Percentiles rank a stretch among this genome's conserved stretches.
Conservation (phyloP, 2,797 vertebrate genomes). For the Urocyon cinereoargenteus region DNA sequence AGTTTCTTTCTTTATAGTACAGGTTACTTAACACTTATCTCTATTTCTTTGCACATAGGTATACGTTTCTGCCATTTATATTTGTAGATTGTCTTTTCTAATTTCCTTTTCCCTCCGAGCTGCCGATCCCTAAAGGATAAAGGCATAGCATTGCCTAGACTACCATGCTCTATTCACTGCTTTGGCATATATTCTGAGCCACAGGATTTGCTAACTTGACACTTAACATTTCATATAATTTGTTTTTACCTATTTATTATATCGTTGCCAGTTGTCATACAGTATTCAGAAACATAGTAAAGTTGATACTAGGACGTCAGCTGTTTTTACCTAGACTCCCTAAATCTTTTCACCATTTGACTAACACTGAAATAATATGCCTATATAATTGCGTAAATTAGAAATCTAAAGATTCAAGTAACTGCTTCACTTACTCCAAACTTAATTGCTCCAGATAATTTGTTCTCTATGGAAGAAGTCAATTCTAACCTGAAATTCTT, state of each 20-base stretch:
- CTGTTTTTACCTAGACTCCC: slow-evolving; percentile 38
- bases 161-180: background rate
- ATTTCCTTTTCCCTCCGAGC: background rate
- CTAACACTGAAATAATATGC: slow-evolving; percentile 54
- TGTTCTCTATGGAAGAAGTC: background rate
- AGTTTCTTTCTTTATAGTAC: background rate
- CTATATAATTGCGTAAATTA: slow-evolving; percentile 56
- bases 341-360: slow-evolving; percentile 16
- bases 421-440: background rate
- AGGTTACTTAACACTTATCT: background rate
- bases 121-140: background rate
- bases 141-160: background rate
- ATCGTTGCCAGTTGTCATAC: background rate
- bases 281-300: slow-evolving; percentile 44
- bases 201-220: slow-evolving; percentile 1
- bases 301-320: slow-evolving; percentile 2
- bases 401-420: slow-evolving; percentile 28
- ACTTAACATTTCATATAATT: background rate
- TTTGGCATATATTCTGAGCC: background rate
- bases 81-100: background rate
- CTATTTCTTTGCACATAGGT: background rate
- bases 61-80: background rate
- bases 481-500: background rate
- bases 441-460: background rate
- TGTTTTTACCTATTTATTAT: slow-evolving; percentile 17